phyloP scores from a whole-genome alignment of 2,113 vertebrate species.

The Amia ocellicauda region DNA sequence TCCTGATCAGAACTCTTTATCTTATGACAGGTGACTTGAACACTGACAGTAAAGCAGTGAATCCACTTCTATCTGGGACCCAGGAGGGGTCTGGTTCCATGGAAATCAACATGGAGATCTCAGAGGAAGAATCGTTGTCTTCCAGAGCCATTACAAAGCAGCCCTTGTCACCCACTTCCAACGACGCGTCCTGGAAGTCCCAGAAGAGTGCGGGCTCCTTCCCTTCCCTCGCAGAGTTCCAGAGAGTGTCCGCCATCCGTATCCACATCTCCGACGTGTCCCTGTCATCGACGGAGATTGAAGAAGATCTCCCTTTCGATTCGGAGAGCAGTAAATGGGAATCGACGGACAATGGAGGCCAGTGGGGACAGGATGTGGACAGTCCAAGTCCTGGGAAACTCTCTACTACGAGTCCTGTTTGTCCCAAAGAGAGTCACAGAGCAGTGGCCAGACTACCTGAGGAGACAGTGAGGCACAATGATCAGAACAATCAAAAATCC shows the following conservation, averaged over 20 bases:
- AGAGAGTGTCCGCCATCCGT: conserved; percentile 44
- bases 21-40: neutral
- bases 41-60: neutral
- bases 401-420: neutral
- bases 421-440: neutral
- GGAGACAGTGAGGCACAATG: conserved; percentile 25
- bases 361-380: neutral
- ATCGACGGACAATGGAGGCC: conserved; percentile 18
- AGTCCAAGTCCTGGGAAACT: neutral
- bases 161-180: conserved; percentile 10
- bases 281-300: conserved; percentile 32
- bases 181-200: neutral
- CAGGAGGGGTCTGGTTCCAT: conserved; percentile 1
- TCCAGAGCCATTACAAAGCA: accelerated
- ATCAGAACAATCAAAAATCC: conserved; percentile 25
- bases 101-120: conserved; percentile 15
- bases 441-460: neutral
- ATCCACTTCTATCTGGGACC: neutral
- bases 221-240: conserved; percentile 48
- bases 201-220: conserved; percentile 19
- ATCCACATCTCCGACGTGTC: conserved; percentile 41
- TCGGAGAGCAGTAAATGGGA: conserved; percentile 33
- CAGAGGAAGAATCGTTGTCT: conserved; percentile 3
- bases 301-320: conserved; percentile 28
- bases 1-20: conserved; percentile 5